Evolutionary conservation across 2,113 vertebrate species (phyloP).

Genomic region (Pluvialis apricaria): DNA sequence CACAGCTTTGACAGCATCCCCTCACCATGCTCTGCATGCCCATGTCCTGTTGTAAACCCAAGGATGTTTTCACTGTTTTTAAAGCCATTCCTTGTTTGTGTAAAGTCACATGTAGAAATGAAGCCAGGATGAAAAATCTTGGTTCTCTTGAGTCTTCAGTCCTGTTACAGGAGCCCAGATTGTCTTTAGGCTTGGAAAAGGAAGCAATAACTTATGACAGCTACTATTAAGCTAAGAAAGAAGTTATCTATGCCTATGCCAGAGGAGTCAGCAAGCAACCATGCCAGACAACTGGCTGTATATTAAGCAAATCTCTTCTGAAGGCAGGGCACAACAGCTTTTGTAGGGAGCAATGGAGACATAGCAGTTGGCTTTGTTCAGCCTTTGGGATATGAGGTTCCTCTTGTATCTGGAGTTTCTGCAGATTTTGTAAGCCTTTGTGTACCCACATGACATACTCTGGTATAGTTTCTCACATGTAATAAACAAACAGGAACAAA

Average conservation of each 20-base stretch:
- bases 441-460: neutral
- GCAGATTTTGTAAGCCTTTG: neutral
- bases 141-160: neutral
- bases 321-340: accelerated
- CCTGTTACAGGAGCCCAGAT: neutral
- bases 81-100: neutral
- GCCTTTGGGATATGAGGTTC: neutral
- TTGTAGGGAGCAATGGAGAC: neutral
- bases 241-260: neutral
- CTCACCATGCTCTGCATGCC: accelerated
- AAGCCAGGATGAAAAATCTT: neutral
- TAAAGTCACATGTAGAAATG: neutral
- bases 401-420: neutral
- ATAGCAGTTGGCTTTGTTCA: accelerated
- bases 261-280: accelerated
- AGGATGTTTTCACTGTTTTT: neutral
- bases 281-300: neutral
- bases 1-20: neutral
- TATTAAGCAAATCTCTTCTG: neutral
- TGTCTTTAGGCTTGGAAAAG: neutral
- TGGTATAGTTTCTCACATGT: neutral
- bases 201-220: neutral
- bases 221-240: neutral
- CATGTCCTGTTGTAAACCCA: neutral
- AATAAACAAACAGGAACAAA: neutral